These are phyloP conservation scores for Holocentrus rufus DNA, from an alignment of 2,797 vertebrate species.

Conservation along the genomic window DNA sequence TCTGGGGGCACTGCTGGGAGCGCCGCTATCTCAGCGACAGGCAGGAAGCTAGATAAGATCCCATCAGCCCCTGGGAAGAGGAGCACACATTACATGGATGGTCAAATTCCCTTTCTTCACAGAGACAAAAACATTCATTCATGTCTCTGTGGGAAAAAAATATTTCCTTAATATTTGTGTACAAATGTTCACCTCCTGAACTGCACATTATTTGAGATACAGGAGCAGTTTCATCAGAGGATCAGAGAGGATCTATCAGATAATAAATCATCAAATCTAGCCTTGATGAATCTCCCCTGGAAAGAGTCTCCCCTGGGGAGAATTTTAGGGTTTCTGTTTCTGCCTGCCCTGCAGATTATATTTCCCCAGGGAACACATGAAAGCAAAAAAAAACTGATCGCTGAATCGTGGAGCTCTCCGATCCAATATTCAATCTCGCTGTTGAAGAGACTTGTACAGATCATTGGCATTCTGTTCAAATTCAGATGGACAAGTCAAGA, in stretches of 20 bases:
- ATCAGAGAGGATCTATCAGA: neutral
- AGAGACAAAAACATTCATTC: constrained; percentile 29
- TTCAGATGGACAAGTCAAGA: too few relatives aligned
- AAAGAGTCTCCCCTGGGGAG: too few relatives aligned
- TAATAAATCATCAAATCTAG: too few relatives aligned
- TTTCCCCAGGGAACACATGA: too few relatives aligned
- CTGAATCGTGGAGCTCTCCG: too few relatives aligned
- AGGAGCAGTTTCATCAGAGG: neutral
- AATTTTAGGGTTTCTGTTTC: too few relatives aligned
- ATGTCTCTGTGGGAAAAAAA: constrained; percentile 22
- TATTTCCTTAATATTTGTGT: neutral
- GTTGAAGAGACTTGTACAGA: too few relatives aligned
- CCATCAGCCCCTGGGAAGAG: constrained; percentile 54
- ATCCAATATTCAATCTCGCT: too few relatives aligned
- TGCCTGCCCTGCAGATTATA: too few relatives aligned
- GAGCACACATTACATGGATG: constrained; percentile 30
- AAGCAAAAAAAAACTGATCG: too few relatives aligned
- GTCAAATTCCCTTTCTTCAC: constrained; percentile 38
- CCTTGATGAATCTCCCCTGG: too few relatives aligned
- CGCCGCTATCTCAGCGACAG: constrained; percentile 58
- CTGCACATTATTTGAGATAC: neutral
- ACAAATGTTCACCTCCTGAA: neutral
- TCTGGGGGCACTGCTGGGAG: constrained; percentile 53
- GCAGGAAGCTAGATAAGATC: constrained; percentile 74
- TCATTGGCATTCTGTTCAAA: too few relatives aligned